Base-by-base conservation (phyloP, 1,140 invertebrate genomes). In the Magallana angulata region DNA sequence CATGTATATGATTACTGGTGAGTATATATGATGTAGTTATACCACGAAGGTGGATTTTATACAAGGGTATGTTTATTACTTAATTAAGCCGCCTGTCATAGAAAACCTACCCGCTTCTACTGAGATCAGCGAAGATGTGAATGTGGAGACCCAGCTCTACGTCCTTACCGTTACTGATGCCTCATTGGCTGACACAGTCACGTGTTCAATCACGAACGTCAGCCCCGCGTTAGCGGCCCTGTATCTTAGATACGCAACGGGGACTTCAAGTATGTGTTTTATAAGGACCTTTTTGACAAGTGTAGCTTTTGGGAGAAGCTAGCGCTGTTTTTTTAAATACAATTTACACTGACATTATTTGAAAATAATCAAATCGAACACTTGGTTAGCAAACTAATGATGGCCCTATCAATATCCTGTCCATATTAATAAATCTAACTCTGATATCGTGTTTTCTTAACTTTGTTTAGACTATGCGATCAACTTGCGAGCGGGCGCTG, bases 161-260 rank as follows among this genome's bases (percentile, higher is more conserved):
- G 59, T 60, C 7, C 16, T 84, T 14, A 64, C 14, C 5, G 83
- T 84, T 64, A 84, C 83, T 36, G 83, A 84, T 48, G 58, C 83
- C 12, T 62, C 58, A 60, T 36, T 62, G 30, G 58, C 18, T 64
- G 83, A 62, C 59, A 84, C 83, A 7, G 83, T 84, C 83, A 84
- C 83, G 57, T 84, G 83, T 84, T 64, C 58, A 30, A 48, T 84
- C 7, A 36, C n/a, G 14, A 60, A 8, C 24, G 59, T 84, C 59
- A 84, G 9, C 11, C 83, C 83, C 9, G 1, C 60, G n/a, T n/a
- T 62, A 16, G 11, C 83, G 62, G 58, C 56, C 6, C 30, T 84
- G 4, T 59, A 58, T 59, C 18, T 64, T 8, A 84, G 36, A 59
- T 57, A 58, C 14, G 58, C 58, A 57, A 24, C 83, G 36, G 60